Percentiles rank a stretch among this genome's conserved stretches.
These are phyloP conservation scores for Sinhomidia bicolor DNA, from an alignment of 2,888 invertebrate species.

Conservation along the genomic window DNA sequence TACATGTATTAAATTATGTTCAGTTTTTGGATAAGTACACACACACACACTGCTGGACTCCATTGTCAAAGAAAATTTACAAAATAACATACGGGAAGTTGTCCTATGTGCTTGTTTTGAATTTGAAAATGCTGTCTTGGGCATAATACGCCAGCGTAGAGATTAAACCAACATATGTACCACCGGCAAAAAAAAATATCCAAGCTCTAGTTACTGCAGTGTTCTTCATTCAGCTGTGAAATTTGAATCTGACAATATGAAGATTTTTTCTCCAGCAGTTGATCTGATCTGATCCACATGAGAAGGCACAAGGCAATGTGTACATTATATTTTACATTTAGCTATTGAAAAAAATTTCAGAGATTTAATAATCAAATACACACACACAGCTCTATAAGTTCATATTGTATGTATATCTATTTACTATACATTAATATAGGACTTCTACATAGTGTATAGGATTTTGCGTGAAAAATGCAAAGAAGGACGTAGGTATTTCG, in stretches of 20 bases:
- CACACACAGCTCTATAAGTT: background rate
- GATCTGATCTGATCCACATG: slow-evolving; percentile 60
- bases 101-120: no score
- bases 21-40: no score
- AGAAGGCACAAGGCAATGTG: slow-evolving; percentile 20
- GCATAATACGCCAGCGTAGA: background rate
- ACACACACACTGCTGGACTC: no score
- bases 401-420: no score
- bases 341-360: slow-evolving; percentile 1
- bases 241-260: slow-evolving; percentile 68
- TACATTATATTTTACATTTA: background rate
- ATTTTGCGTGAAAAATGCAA: background rate
- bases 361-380: background rate
- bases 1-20: no score
- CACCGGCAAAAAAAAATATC: slow-evolving; percentile 28
- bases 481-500: slow-evolving; percentile 33
- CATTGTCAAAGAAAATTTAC: no score
- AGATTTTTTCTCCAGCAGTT: slow-evolving; percentile 58
- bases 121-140: no score
- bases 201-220: slow-evolving; percentile 39
- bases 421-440: no score
- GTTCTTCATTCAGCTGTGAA: slow-evolving; percentile 49
- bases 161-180: slow-evolving; percentile 44
- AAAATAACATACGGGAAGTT: no score
- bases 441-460: no score